These are phyloP conservation scores for Poecilia latipinna DNA, from an alignment of 2,113 vertebrate species.

Conservation along the genomic window DNA sequence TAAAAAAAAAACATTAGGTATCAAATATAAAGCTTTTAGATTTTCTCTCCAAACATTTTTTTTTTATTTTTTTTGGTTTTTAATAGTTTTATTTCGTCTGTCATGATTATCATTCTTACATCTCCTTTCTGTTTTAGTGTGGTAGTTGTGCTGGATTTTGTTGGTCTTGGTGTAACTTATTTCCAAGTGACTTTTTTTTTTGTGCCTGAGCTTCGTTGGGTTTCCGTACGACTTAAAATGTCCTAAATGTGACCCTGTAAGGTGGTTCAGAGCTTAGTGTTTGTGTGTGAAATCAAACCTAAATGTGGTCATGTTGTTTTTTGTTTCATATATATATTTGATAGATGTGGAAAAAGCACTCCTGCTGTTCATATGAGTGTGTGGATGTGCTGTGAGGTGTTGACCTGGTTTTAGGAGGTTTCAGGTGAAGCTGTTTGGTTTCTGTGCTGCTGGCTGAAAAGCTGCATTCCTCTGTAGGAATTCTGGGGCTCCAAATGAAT, in stretches of 20 bases:
- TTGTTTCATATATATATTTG: not conserved
- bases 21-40: constrained; percentile 48
- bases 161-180: constrained; percentile 73
- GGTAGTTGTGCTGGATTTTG: constrained; percentile 76
- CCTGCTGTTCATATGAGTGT: constrained; percentile 13
- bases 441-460: constrained; percentile 79
- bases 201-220: constrained; percentile 79
- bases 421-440: constrained; percentile 75
- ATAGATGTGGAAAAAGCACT: constrained; percentile 25
- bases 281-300: constrained; percentile 28
- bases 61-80: constrained; percentile 46
- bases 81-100: constrained; percentile 75
- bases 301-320: constrained; percentile 10
- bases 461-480: constrained; percentile 81
- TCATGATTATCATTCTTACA: constrained; percentile 84
- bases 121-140: constrained; percentile 80
- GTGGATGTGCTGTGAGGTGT: constrained; percentile 54
- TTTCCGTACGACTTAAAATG: constrained; percentile 70
- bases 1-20: constrained; percentile 48
- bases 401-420: constrained; percentile 67
- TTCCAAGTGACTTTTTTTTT: constrained; percentile 69
- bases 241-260: constrained; percentile 46
- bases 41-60: constrained; percentile 51
- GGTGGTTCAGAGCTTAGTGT: constrained; percentile 32
- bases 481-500: constrained; percentile 71